These are phyloP conservation scores for Netelia inedita DNA, from an alignment of 2,888 invertebrate genomes.

Conservation along the genomic window DNA sequence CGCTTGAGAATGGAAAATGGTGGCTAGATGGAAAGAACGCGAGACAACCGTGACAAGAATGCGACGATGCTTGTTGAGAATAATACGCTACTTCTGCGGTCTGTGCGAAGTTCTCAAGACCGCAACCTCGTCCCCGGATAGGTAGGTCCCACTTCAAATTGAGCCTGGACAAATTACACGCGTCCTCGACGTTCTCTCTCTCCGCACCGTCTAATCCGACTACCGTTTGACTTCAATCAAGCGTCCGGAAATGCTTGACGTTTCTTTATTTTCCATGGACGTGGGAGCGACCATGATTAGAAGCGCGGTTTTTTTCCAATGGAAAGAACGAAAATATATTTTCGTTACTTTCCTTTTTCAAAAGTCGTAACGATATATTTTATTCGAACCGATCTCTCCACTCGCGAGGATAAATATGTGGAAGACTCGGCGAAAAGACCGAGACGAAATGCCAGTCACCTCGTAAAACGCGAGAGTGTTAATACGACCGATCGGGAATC, in stretches of 20 bases:
- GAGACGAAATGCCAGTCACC: slow-evolving; percentile 73
- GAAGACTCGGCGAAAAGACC: slow-evolving; percentile 51
- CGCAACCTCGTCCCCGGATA: slow-evolving; percentile 71
- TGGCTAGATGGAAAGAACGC: slow-evolving; percentile 9
- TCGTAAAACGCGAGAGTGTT: slow-evolving; percentile 71
- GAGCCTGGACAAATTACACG: slow-evolving; percentile 78
- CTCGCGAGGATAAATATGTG: not conserved
- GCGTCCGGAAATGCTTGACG: slow-evolving; percentile 66
- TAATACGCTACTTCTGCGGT: slow-evolving; percentile 81
- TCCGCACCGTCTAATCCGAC: slow-evolving; percentile 38
- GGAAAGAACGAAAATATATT: no score
- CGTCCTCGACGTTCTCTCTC: slow-evolving; percentile 43
- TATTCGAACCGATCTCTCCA: not conserved
- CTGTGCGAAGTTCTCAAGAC: slow-evolving; percentile 62
- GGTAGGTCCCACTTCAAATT: slow-evolving; percentile 77
- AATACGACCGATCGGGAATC: slow-evolving; percentile 68
- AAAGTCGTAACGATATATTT: not conserved
- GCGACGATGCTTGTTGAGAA: slow-evolving; percentile 72
- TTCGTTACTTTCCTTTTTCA: no score
- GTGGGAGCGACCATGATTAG: not conserved
- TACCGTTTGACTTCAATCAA: slow-evolving; percentile 58
- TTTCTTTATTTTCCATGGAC: slow-evolving; percentile 26
- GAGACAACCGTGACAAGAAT: slow-evolving; percentile 42
- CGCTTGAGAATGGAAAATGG: not conserved
- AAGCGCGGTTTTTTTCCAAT: not conserved